Base-by-base conservation (phyloP, 2,797 vertebrate species). In the Crax fasciolata region DNA sequence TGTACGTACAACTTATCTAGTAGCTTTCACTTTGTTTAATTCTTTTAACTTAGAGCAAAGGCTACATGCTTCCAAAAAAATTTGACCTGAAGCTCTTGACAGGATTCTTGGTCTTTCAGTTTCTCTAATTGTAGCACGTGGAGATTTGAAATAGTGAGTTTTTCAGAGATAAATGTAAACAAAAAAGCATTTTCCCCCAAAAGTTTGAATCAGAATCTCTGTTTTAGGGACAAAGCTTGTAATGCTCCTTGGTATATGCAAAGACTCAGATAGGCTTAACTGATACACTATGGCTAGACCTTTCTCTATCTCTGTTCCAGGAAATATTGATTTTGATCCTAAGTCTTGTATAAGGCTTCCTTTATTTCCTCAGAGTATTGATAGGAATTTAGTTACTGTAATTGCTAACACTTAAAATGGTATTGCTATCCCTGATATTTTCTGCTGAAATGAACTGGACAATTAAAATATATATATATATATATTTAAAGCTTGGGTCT, bases 1-100 rank as follows among this genome's bases (percentile, higher is more conserved):
- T 76, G 39, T 7, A 30, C n/a, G 11, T 35, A n/a, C 39, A 71
- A 8, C 14, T 92, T 87, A 55, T 48, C 38, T 84, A 32, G 17
- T 89, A 84, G 11, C 63, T 70, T 86, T 94, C 38, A 39, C 48
- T 81, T 91, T 93, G 30, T 82, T 87, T 93, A 86, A 61, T 89
- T 86, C n/a, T 46, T 48, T 11, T 43, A 84, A 58, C 83, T 82
- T 58, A 44, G 3, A 62, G 41, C 39, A 76, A 91, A 82, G 16
- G 4, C 55, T 81, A 19, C 8, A 4, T 7, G 18, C 32, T 44
- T 90, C 95, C 13, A 17, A 82, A 49, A 74, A 85, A 59, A 79
- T 57, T 87, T 82, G 19, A 82, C 52, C 19, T 93, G 61, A 87
- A 81, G 24, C 70, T 73, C 71, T 84, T 72, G 32, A 15, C 63